Percentiles rank a stretch among this genome's conserved stretches.
Conservation (phyloP, 2,888 invertebrate species). For the Campoplex capitator region DNA sequence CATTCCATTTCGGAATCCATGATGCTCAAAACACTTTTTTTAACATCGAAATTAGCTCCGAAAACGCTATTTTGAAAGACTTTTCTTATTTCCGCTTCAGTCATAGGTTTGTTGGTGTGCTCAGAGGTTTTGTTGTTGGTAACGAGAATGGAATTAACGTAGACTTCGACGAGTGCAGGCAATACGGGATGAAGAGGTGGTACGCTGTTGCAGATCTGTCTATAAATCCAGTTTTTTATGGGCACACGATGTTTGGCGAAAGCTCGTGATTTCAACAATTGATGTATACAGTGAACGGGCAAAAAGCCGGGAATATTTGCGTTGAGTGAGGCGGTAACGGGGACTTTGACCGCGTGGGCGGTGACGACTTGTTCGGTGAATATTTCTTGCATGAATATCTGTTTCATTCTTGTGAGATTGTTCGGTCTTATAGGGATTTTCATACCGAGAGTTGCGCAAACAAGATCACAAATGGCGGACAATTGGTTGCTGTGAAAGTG, state of each 20-base stretch:
- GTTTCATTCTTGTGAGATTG: conserved; percentile 94
- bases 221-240: conserved; percentile 98
- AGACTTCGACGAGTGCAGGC: conserved; percentile 97
- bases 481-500: conserved; percentile 98
- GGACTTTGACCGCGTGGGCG: conserved; percentile 97
- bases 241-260: conserved; percentile 98
- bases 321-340: conserved; percentile 95
- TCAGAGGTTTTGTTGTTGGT: conserved; percentile 89
- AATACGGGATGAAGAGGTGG: conserved; percentile 97
- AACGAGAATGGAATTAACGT: conserved; percentile 95
- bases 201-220: conserved; percentile 94
- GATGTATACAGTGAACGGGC: conserved; percentile 98
- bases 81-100: conserved; percentile 94
- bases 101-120: conserved; percentile 95
- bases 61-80: conserved; percentile 93
- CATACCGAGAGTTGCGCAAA: conserved; percentile 97
- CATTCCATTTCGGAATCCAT: conserved; percentile 87
- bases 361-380: conserved; percentile 99
- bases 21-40: conserved; percentile 84
- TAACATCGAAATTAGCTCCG: conserved; percentile 89
- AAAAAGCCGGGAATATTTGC: conserved; percentile 96
- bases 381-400: conserved; percentile 97
- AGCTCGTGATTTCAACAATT: conserved; percentile 95
- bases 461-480: conserved; percentile 96
- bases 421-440: conserved; percentile 95